These are phyloP conservation scores for Lasioglossum oenotherae DNA, from an alignment of 2,888 invertebrate genomes.

Conservation along the genomic window DNA sequence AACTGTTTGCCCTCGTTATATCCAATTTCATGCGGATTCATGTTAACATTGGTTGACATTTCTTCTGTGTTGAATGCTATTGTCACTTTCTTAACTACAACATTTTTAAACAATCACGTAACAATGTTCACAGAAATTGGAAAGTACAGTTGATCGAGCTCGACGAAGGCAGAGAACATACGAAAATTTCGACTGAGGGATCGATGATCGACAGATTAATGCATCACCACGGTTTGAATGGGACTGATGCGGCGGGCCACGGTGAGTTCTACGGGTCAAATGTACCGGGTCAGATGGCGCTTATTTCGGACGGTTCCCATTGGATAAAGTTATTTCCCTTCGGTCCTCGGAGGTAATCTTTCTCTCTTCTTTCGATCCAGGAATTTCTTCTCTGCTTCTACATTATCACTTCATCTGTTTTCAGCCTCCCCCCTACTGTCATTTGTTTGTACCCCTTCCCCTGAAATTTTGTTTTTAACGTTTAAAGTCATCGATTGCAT, in stretches of 20 bases:
- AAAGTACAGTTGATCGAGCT: neutral
- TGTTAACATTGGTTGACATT: slow-evolving; percentile 20
- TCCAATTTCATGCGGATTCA: neutral
- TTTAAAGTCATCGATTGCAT: slow-evolving; percentile 2
- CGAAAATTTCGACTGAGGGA: neutral
- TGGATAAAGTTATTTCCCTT: slow-evolving; percentile 37
- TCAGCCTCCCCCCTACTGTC: neutral
- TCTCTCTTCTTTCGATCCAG: slow-evolving; percentile 16
- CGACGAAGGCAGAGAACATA: neutral
- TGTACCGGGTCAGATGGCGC: slow-evolving; percentile 59
- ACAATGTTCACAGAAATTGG: neutral
- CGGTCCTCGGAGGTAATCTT: slow-evolving; percentile 12
- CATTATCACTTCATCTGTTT: slow-evolving; percentile 25
- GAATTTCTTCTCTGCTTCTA: neutral
- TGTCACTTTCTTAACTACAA: neutral
- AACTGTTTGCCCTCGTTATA: neutral
- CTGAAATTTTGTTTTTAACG: neutral
- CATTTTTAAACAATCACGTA: neutral
- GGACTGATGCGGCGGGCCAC: slow-evolving; percentile 40
- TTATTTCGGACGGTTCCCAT: slow-evolving; percentile 47
- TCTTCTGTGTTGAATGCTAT: neutral
- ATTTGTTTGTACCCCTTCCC: neutral
- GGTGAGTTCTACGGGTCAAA: slow-evolving; percentile 2
- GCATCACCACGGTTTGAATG: slow-evolving; percentile 27
- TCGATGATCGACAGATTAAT: slow-evolving; percentile 26